phyloP scores from a whole-genome alignment of 1,140 invertebrate genomes.

The Drosophila lacteicornis region DNA sequence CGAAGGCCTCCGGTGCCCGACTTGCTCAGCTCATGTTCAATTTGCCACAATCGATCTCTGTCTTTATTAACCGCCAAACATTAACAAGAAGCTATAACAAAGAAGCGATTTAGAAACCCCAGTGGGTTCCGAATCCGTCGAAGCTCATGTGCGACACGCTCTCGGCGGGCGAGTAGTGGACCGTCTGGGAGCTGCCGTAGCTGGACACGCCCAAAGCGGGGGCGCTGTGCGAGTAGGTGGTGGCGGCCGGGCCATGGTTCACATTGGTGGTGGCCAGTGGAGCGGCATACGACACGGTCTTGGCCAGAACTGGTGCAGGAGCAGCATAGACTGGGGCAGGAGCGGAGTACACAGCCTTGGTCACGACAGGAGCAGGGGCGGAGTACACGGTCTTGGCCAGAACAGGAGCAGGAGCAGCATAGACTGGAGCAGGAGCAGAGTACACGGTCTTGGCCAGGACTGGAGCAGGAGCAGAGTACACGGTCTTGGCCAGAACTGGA shows the following conservation, averaged over 20 bases:
- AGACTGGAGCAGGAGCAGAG: conserved; percentile 85
- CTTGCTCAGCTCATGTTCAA: conserved; percentile 41
- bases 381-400: conserved; percentile 74
- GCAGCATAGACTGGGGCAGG: conserved; percentile 44
- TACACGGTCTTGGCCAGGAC: conserved; percentile 86
- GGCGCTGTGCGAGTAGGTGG: conserved; percentile 82
- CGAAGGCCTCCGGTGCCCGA: conserved; percentile 42
- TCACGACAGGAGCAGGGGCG: conserved; percentile 80
- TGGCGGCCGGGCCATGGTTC: conserved; percentile 75
- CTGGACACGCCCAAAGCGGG: conserved; percentile 81
- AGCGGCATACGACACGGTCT: conserved; percentile 87
- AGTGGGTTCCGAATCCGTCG: conserved; percentile 86
- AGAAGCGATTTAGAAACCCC: conserved; percentile 85
- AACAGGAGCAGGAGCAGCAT: conserved; percentile 85
- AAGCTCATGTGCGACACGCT: conserved; percentile 86
- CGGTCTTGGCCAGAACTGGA: conserved; percentile 33
- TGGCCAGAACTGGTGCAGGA: conserved; percentile 52
- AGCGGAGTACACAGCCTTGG: conserved; percentile 38
- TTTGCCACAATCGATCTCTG: conserved; percentile 56
- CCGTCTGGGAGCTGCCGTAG: conserved; percentile 83
- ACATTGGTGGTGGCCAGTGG: conserved; percentile 76
- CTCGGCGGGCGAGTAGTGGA: conserved; percentile 86
- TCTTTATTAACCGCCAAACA: conserved; percentile 60
- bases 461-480: conserved; percentile 83
- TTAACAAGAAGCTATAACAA: conserved; percentile 59